Percentiles rank a stretch among this genome's conserved stretches.
Evolutionary conservation across 1,140 invertebrate species (phyloP).

Genomic region (Cyrtorhinus lividipennis): DNA sequence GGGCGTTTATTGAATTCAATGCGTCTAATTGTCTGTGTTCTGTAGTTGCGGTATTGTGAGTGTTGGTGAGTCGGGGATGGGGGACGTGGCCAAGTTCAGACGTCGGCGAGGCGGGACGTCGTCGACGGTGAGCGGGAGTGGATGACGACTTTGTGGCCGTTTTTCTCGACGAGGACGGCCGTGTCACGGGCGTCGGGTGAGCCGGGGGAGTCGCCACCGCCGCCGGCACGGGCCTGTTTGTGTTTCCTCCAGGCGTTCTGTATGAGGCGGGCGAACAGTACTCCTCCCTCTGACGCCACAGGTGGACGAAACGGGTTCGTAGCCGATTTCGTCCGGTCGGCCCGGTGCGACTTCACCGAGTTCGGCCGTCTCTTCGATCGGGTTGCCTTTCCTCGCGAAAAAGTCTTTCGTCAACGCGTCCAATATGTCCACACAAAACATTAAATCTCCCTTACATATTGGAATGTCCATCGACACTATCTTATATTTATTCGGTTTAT

Average conservation of each 20-base stretch:
- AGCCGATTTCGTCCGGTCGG: slow-evolving; percentile 66
- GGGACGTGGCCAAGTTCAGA: slow-evolving; percentile 52
- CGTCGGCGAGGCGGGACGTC: slow-evolving; percentile 61
- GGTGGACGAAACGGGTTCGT: slow-evolving; percentile 85
- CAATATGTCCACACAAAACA: slow-evolving; percentile 95
- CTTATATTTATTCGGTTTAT: slow-evolving; percentile 97
- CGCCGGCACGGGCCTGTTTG: slow-evolving; percentile 46
- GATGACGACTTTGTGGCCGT: slow-evolving; percentile 77
- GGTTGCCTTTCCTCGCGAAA: slow-evolving; percentile 87
- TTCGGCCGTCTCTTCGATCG: slow-evolving; percentile 76
- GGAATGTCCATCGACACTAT: slow-evolving; percentile 97
- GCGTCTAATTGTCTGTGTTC: background rate
- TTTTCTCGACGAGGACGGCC: slow-evolving; percentile 66
- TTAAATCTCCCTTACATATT: slow-evolving; percentile 90
- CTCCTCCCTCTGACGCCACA: slow-evolving; percentile 88
- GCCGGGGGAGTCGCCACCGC: slow-evolving; percentile 23
- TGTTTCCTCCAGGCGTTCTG: slow-evolving; percentile 86
- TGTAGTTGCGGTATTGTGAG: background rate
- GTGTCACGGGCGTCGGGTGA: slow-evolving; percentile 44
- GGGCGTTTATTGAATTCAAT: too few species aligned
- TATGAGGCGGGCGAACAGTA: slow-evolving; percentile 87
- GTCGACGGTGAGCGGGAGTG: slow-evolving; percentile 68
- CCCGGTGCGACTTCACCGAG: slow-evolving; percentile 54
- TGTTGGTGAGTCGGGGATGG: too few species aligned
- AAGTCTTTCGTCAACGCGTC: slow-evolving; percentile 93